These are phyloP conservation scores for Coenobita brevimanus DNA, from an alignment of 1,140 invertebrate genomes.

Conservation along the genomic window DNA sequence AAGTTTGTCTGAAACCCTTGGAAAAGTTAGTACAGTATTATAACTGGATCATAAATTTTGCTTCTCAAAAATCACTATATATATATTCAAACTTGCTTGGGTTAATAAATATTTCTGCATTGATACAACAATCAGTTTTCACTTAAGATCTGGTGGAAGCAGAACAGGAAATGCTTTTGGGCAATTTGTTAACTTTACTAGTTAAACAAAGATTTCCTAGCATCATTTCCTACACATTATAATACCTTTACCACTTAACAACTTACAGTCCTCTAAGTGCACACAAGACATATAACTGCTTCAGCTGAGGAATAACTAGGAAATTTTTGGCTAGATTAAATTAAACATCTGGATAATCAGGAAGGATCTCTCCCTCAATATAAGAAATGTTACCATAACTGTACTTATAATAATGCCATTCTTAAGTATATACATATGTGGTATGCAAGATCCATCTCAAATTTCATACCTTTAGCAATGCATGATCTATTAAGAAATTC, in stretches of 20 bases:
- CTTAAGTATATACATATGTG: too few species aligned
- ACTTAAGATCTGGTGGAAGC: constrained; percentile 38
- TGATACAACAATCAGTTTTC: constrained; percentile 64
- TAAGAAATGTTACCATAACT: too few species aligned
- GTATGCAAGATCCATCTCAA: too few species aligned
- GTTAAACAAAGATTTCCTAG: background rate
- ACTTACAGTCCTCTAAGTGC: background rate
- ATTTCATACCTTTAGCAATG: too few species aligned
- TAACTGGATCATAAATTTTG: constrained; percentile 43
- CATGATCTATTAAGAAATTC: background rate
- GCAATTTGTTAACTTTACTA: background rate
- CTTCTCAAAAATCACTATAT: constrained; percentile 42
- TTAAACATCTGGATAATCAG: background rate
- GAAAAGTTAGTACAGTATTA: constrained; percentile 46
- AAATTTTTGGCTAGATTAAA: constrained; percentile 5
- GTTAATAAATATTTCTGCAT: constrained; percentile 62
- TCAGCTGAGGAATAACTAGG: background rate
- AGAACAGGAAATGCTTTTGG: constrained; percentile 45
- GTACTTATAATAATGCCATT: too few species aligned
- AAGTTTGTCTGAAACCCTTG: constrained; percentile 57
- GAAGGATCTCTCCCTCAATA: background rate
- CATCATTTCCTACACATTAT: background rate
- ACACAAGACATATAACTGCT: background rate
- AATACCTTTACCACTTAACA: background rate
- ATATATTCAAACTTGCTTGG: constrained; percentile 64